A percentile compares a stretch with the other conserved stretches of the same genome.
Evolutionary conservation across 2,888 invertebrate genomes (phyloP).

Genomic region (Pegoplata infirma): DNA sequence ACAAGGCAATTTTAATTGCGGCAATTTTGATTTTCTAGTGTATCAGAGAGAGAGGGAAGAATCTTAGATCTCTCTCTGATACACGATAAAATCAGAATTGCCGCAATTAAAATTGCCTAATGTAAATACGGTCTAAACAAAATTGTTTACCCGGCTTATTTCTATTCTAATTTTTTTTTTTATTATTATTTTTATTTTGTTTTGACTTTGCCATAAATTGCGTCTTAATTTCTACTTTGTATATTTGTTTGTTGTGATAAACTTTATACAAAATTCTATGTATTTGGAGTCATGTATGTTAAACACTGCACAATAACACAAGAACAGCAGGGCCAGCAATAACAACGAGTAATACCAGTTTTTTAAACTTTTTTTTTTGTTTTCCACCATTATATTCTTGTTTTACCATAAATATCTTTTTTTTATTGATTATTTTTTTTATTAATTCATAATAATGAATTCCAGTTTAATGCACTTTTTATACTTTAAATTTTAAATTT

Average conservation of each 20-base stretch:
- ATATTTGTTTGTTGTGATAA: not conserved
- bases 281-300: no score
- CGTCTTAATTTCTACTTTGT: slow-evolving; percentile 21
- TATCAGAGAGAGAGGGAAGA: no score
- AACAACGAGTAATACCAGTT: slow-evolving; percentile 17
- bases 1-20: no score
- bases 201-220: not conserved
- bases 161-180: not conserved
- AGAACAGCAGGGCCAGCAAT: not conserved
- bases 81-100: no score
- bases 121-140: no score
- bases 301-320: no score
- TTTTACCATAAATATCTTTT: not conserved
- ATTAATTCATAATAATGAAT: not conserved
- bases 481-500: not conserved
- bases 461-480: not conserved
- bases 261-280: no score
- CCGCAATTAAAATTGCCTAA: no score
- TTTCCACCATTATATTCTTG: not conserved
- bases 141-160: slow-evolving; percentile 32
- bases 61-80: no score
- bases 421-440: slow-evolving; percentile 8
- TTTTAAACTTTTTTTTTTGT: not conserved
- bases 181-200: not conserved
- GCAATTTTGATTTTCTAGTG: no score